Evolutionary conservation across 2,797 vertebrate genomes (phyloP).

Genomic region (Phalloptychus januarius): DNA sequence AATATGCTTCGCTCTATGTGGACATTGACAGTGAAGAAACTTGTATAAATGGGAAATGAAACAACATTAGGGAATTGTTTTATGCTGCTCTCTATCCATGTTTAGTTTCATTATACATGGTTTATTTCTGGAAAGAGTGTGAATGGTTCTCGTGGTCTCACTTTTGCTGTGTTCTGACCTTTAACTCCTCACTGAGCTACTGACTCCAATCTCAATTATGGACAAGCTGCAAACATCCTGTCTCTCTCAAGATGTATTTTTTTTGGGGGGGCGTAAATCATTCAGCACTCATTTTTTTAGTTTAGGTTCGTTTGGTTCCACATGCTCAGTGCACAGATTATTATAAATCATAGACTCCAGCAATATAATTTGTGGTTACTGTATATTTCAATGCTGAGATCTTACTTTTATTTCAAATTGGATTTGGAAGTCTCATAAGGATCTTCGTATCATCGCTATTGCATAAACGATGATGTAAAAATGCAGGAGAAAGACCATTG

Average conservation of each 20-base stretch:
- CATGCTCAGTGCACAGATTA: background rate
- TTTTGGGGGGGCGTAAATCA: background rate
- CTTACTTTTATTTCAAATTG: background rate
- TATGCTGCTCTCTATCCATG: background rate
- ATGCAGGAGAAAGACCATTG: background rate
- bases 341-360: background rate
- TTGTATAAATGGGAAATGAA: background rate
- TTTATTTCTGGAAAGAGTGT: background rate
- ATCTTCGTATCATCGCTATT: background rate
- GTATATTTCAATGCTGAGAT: background rate
- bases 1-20: background rate
- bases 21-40: background rate
- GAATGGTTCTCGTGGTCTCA: background rate
- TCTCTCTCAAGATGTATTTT: background rate
- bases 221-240: background rate
- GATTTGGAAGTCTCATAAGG: background rate
- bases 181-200: background rate
- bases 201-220: background rate
- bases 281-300: background rate
- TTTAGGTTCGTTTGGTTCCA: background rate
- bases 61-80: background rate
- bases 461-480: background rate
- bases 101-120: background rate
- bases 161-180: background rate
- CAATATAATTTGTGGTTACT: background rate